Percentiles rank a stretch among this genome's conserved stretches.
Conservation (phyloP, 2,113 vertebrate genomes). For the Ochotona princeps region DNA sequence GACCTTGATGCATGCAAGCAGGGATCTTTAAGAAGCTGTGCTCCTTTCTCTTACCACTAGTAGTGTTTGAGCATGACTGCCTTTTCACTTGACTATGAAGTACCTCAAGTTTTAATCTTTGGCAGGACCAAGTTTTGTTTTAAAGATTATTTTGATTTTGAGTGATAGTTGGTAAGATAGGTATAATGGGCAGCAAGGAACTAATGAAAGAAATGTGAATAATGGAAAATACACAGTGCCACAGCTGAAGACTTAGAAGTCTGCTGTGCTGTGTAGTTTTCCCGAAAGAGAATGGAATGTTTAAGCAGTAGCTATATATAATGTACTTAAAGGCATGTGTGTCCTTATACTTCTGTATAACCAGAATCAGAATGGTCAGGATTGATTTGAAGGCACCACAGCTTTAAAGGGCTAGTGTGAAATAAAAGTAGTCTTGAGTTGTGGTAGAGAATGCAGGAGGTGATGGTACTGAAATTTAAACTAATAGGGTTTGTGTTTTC, state of each 20-base stretch:
- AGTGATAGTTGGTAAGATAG: background rate
- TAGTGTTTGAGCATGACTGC: background rate
- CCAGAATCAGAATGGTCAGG: background rate
- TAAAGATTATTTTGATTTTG: slow-evolving; percentile 45
- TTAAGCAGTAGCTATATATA: background rate
- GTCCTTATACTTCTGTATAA: background rate
- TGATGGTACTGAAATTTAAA: background rate
- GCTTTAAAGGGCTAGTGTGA: background rate
- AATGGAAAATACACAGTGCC: background rate
- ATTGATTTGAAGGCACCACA: background rate
- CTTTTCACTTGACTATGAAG: background rate
- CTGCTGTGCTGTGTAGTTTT: background rate
- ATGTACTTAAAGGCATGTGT: background rate
- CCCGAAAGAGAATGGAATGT: slow-evolving; percentile 18
- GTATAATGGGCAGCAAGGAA: background rate
- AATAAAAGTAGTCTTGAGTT: background rate
- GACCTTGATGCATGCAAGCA: background rate
- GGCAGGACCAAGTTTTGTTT: background rate
- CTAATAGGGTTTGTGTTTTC: background rate
- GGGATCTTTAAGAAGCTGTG: background rate
- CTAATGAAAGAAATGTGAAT: background rate
- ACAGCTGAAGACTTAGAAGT: background rate
- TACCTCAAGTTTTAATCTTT: background rate
- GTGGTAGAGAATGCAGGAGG: background rate
- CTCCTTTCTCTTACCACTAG: background rate